These are phyloP conservation scores for Nineta flava DNA, from an alignment of 2,888 invertebrate species.

Conservation along the genomic window DNA sequence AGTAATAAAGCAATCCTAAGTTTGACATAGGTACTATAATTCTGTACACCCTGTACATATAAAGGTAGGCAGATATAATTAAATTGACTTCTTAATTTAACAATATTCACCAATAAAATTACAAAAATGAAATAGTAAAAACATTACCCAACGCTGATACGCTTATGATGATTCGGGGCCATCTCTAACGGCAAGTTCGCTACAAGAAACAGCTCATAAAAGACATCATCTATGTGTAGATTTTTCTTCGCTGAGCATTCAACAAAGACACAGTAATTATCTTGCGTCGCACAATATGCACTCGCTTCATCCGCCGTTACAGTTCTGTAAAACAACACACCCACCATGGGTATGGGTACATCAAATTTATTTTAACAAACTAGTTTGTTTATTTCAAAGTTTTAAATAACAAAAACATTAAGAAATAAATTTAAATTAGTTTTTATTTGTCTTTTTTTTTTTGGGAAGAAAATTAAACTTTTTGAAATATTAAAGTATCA, in stretches of 20 bases:
- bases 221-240: slow-evolving; percentile 65
- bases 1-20: no score
- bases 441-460: neutral
- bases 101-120: neutral
- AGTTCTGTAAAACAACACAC: slow-evolving; percentile 36
- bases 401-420: neutral
- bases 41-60: no score
- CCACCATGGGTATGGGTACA: neutral
- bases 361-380: neutral
- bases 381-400: neutral
- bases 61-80: no score
- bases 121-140: neutral
- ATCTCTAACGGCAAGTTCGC: slow-evolving; percentile 75
- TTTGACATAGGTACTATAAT: no score
- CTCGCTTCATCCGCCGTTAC: slow-evolving; percentile 62
- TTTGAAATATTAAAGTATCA: no score
- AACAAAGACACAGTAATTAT: slow-evolving; percentile 60
- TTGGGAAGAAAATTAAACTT: no score
- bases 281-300: slow-evolving; percentile 62
- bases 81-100: neutral
- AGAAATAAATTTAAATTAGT: neutral
- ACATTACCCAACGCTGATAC: slow-evolving; percentile 53
- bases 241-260: slow-evolving; percentile 76
- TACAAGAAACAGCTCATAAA: slow-evolving; percentile 67
- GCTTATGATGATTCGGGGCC: slow-evolving; percentile 76